These are phyloP conservation scores for Brevimyrus niger DNA, from an alignment of 2,113 vertebrate species.

Conservation along the genomic window DNA sequence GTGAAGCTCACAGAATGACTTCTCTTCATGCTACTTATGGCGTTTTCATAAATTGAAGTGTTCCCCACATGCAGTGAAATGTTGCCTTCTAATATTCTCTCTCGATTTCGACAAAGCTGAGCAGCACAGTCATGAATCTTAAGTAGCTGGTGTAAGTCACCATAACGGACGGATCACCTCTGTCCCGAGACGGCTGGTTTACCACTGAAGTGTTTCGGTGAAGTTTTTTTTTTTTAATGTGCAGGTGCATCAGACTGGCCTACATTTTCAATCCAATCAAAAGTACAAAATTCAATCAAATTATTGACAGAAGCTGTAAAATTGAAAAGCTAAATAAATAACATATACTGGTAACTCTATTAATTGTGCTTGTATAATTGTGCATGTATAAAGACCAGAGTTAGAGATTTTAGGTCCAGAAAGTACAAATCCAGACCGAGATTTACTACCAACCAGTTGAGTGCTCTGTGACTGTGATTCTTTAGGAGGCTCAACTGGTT, in stretches of 20 bases:
- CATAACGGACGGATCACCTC: neutral
- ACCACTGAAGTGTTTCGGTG: neutral
- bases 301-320: neutral
- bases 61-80: constrained; percentile 34
- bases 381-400: neutral
- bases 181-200: neutral
- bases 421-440: neutral
- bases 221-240: neutral
- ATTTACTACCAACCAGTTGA: neutral
- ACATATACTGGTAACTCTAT: neutral
- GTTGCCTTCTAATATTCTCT: constrained; percentile 39
- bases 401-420: neutral
- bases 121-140: neutral
- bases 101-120: constrained; percentile 9
- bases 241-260: neutral
- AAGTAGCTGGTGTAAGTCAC: neutral
- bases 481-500: neutral
- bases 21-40: neutral
- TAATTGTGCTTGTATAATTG: neutral
- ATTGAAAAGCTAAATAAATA: neutral
- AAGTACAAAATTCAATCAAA: constrained; percentile 2
- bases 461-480: neutral
- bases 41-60: neutral
- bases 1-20: neutral
- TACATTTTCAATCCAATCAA: neutral